Percentiles rank a stretch among this genome's conserved stretches.
Evolutionary conservation across 2,113 vertebrate genomes (phyloP).

Genomic region (Tursiops truncatus): DNA sequence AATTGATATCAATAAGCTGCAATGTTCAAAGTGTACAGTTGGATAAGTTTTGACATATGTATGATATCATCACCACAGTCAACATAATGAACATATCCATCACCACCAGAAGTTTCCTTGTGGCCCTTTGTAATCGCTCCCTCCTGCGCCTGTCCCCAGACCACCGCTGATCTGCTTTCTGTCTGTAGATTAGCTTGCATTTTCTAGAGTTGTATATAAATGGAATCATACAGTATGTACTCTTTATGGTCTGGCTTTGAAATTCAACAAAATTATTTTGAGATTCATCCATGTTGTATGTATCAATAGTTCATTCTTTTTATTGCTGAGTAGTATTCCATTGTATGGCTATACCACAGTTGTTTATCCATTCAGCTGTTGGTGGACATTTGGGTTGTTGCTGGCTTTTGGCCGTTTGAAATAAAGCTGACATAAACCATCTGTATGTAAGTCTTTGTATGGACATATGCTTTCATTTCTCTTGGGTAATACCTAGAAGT

Average conservation of each 20-base stretch:
- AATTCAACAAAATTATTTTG: conserved; percentile 31
- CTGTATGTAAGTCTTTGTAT: background rate
- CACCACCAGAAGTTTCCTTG: background rate
- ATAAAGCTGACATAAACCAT: background rate
- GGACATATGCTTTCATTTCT: background rate
- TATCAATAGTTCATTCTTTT: background rate
- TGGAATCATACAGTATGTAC: background rate
- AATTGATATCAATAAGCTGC: background rate
- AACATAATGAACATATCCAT: background rate
- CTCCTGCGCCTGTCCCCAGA: background rate
- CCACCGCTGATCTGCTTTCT: background rate
- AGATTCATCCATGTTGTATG: background rate
- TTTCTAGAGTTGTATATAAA: background rate
- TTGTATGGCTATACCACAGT: background rate
- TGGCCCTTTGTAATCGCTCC: background rate
- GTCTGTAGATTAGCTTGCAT: background rate
- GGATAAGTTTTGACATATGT: background rate
- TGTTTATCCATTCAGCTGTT: background rate
- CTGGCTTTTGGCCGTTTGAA: background rate
- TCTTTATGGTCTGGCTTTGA: conserved; percentile 27
- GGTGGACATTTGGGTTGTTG: background rate
- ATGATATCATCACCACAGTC: background rate
- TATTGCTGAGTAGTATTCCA: background rate
- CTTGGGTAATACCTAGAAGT: background rate
- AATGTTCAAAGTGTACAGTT: background rate